Percentiles rank a stretch among this genome's conserved stretches.
Conservation (phyloP, 1,140 invertebrate species). For the Drosophila lini region DNA sequence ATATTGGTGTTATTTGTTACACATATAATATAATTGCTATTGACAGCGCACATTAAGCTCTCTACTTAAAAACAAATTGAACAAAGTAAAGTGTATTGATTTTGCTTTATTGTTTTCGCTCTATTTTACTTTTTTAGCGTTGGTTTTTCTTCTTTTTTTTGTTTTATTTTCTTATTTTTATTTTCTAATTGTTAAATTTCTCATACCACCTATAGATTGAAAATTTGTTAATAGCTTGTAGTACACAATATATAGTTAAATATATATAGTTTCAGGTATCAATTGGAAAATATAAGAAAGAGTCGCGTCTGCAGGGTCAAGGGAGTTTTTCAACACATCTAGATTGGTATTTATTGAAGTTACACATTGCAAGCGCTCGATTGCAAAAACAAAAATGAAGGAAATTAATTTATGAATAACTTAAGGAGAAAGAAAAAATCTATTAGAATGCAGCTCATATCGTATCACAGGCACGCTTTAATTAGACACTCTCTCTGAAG, state of each 20-base stretch:
- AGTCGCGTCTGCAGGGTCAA: constrained; percentile 26
- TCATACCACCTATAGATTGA: constrained; percentile 67
- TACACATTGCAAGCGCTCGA: constrained; percentile 37
- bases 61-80: constrained; percentile 74
- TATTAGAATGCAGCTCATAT: constrained; percentile 76
- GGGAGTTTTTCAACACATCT: constrained; percentile 57
- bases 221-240: constrained; percentile 75
- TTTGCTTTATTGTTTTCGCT: constrained; percentile 24
- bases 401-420: constrained; percentile 55
- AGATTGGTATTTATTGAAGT: constrained; percentile 60
- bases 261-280: constrained; percentile 59
- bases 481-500: constrained; percentile 41
- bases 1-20: constrained; percentile 74
- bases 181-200: constrained; percentile 37
- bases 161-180: constrained; percentile 14
- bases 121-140: constrained; percentile 13
- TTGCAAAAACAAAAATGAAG: constrained; percentile 24
- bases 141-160: background rate
- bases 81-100: constrained; percentile 61
- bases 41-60: constrained; percentile 80
- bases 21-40: constrained; percentile 70
- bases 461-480: constrained; percentile 84
- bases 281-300: constrained; percentile 68
- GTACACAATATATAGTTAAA: constrained; percentile 57
- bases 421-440: constrained; percentile 17